Evolutionary conservation across 2,888 invertebrate genomes (phyloP), one percentile per base, ranked within the genome.

Genomic region (Eilema sororculum): DNA sequence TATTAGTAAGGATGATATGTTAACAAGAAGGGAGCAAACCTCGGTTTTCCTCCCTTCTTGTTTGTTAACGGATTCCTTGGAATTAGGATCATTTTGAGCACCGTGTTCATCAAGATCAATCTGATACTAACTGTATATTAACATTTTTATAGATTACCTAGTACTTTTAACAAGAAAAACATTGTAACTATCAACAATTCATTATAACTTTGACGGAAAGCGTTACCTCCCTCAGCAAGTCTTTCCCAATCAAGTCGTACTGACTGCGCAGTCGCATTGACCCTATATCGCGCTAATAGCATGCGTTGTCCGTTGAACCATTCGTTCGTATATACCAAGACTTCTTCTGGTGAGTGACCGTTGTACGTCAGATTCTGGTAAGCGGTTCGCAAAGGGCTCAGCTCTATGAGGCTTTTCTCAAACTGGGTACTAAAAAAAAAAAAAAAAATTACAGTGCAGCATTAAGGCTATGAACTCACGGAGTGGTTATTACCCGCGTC

Each of bases 271-370:
- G 33, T 74, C 12, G 41, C 66, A 33, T 79, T 77, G 30, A 73
- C 74, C 65, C 66, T 78, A 70, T 67, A 83, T 20, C 52, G 65
- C 22, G 70, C 76, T 30, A 72, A 46, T 20, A 64, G 76, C 8
- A n/a, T 65, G 22, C n/a, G 2, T 9, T 0, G 2, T 0, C 68
- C 60, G 33, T 73, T 74, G 56, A 61, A 16, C 77, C 76, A 74
- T 66, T 73, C 68, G 60, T 77, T 75, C 37, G 71, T 37, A 60
- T 75, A 78, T 6, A 77, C 71, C 3, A 67, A 58, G 8, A 46
- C 30, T 59, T 78, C 71, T 16, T 76, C 84, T 13, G 69, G 60
- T 2, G 77, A 68, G 13, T 66, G 66, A 12, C 65, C 62, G 30
- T 65, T 71, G 57, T 69, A 80, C 13, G n/a, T 72, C 25, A 78